Conservation (phyloP, 2,797 vertebrate species). For the Benthosema pterotum region DNA sequence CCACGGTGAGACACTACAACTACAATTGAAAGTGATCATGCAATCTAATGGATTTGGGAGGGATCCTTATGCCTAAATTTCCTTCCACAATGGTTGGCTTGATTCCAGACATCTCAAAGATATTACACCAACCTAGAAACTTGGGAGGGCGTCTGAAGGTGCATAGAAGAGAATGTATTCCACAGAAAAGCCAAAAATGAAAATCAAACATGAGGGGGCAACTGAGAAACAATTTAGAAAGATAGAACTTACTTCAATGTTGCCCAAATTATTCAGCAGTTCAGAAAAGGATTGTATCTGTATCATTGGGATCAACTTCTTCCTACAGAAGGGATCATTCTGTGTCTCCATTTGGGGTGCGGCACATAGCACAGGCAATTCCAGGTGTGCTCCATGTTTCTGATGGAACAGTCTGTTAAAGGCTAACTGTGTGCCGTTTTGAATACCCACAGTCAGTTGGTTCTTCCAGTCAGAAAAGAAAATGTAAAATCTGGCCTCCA, state of each 20-base stretch:
- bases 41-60: background rate
- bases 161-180: background rate
- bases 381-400: conserved; percentile 83
- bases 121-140: conserved; percentile 1
- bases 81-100: conserved; percentile 14
- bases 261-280: conserved; percentile 88
- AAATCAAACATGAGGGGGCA: too few species aligned
- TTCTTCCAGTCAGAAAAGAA: too few species aligned
- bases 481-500: background rate
- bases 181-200: background rate
- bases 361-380: conserved; percentile 64
- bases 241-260: conserved; percentile 85
- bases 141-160: background rate
- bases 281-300: conserved; percentile 85
- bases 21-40: background rate
- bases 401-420: conserved; percentile 42
- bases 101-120: background rate
- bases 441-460: too few species aligned
- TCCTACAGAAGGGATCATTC: conserved; percentile 33
- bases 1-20: conserved; percentile 29
- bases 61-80: conserved; percentile 17
- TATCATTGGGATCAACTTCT: conserved; percentile 79
- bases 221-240: background rate
- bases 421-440: too few species aligned
- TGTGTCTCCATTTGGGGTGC: conserved; percentile 41